phyloP scores from a whole-genome alignment of 2,888 invertebrate species.

The Gibbula magus region DNA sequence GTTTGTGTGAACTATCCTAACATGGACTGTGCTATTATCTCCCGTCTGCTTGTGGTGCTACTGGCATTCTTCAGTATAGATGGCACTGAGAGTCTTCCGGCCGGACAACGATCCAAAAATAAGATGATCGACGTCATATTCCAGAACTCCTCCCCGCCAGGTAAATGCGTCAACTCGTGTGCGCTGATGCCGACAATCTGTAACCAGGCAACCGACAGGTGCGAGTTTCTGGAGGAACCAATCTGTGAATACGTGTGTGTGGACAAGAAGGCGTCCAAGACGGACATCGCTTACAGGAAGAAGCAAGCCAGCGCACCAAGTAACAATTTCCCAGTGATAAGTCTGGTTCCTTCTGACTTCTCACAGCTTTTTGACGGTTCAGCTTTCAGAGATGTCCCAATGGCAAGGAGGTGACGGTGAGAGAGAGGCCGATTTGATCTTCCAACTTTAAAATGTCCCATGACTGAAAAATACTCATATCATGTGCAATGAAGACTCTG shows the following conservation, averaged over 20 bases:
- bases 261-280: not conserved
- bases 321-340: too few relatives aligned
- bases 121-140: not conserved
- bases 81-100: not conserved
- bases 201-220: not conserved
- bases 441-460: too few relatives aligned
- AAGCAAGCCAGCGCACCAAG: too few relatives aligned
- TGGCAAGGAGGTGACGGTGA: too few relatives aligned
- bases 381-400: too few relatives aligned
- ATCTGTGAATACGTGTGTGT: not conserved
- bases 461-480: too few relatives aligned
- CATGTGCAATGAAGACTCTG: too few relatives aligned
- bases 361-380: too few relatives aligned
- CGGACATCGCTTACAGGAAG: too few relatives aligned
- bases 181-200: not conserved
- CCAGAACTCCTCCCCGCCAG: not conserved
- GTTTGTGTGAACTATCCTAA: not conserved
- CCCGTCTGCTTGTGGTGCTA: not conserved
- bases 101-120: not conserved
- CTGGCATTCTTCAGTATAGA: not conserved
- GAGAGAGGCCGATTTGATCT: too few relatives aligned
- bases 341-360: too few relatives aligned
- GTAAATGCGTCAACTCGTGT: not conserved
- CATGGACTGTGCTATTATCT: not conserved
- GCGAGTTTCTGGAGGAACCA: not conserved